These are phyloP conservation scores for Phrynocephalus forsythii DNA, from an alignment of 2,797 vertebrate species.

Conservation along the genomic window DNA sequence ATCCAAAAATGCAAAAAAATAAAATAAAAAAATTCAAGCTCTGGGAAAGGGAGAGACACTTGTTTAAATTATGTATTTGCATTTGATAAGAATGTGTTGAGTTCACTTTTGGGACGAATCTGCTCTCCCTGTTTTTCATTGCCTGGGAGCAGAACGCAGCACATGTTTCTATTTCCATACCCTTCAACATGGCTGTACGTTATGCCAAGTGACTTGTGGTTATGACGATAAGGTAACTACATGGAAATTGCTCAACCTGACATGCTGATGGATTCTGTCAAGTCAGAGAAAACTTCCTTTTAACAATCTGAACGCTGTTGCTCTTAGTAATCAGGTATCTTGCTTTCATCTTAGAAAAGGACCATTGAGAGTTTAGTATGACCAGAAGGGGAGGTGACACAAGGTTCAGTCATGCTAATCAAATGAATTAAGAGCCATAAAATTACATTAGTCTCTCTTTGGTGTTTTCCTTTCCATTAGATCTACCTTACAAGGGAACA, in stretches of 20 bases:
- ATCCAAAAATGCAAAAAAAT: too few species aligned
- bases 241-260: neutral
- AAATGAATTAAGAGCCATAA: constrained; percentile 41
- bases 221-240: neutral
- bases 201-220: neutral
- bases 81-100: neutral
- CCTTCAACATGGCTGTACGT: neutral
- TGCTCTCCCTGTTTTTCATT: neutral
- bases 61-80: neutral
- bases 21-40: too few species aligned
- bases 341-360: neutral
- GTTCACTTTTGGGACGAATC: neutral
- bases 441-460: neutral
- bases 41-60: neutral
- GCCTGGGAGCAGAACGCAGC: neutral
- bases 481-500: constrained; percentile 9
- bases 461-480: neutral
- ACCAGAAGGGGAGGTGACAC: neutral
- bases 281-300: neutral
- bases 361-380: neutral
- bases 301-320: neutral
- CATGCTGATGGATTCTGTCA: neutral
- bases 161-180: neutral
- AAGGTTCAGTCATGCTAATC: constrained; percentile 13
- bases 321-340: neutral